A percentile compares a stretch with the other conserved stretches of the same genome.
Evolutionary conservation across 2,113 vertebrate genomes (phyloP).

Genomic region (Salvelinus alpinus): DNA sequence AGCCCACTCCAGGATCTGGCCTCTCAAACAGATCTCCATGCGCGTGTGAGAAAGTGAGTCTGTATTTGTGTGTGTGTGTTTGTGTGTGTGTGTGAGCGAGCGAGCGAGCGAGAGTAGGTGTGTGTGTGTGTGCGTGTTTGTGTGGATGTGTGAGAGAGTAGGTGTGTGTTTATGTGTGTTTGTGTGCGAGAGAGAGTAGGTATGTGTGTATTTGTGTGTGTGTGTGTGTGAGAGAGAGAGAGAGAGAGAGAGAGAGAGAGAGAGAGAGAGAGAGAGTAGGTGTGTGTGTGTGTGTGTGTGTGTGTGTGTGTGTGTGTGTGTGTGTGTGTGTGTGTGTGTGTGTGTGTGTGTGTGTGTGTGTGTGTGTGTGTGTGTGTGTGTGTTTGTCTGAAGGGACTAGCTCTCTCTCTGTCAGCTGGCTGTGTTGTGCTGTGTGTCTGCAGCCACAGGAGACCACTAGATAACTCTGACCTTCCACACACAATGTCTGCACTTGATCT

Average conservation of each 20-base stretch:
- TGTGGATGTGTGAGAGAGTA: neutral
- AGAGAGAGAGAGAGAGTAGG: too few species aligned
- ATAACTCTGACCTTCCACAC: slow-evolving; percentile 53
- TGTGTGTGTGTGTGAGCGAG: neutral
- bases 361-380: neutral
- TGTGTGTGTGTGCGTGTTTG: neutral
- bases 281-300: neutral
- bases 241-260: too few species aligned
- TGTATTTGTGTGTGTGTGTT: slow-evolving; percentile 3
- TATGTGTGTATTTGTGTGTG: neutral
- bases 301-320: slow-evolving; percentile 4
- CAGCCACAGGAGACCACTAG: slow-evolving; percentile 56
- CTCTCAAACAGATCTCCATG: neutral
- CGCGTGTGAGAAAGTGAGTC: slow-evolving; percentile 4
- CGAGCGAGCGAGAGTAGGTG: too few species aligned
- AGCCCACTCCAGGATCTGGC: neutral
- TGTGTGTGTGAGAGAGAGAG: neutral
- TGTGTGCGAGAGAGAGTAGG: neutral
- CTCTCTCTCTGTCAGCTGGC: slow-evolving; percentile 32
- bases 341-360: slow-evolving; percentile 6
- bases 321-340: neutral
- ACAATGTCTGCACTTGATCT: slow-evolving; percentile 52
- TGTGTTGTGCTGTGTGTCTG: neutral
- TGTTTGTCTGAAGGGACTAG: slow-evolving; percentile 32
- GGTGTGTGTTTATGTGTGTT: neutral